Evolutionary conservation across 2,113 vertebrate genomes (phyloP), one percentile per base, ranked within the genome.

Genomic region (Aix galericulata): DNA sequence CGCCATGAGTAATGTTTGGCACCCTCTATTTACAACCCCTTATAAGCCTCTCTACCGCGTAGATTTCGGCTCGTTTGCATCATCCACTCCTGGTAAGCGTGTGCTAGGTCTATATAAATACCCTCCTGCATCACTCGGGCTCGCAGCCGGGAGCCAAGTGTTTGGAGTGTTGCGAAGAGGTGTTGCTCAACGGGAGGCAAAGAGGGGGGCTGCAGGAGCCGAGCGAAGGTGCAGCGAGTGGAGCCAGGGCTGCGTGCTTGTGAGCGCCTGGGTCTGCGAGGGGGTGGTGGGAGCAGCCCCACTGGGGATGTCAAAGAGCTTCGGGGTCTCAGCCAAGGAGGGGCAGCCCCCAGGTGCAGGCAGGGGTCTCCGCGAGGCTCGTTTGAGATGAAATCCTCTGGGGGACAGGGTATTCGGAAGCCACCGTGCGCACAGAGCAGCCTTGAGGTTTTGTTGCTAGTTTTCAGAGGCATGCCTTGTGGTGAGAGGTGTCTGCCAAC

Each of bases 21-120:
- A 92, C 21, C 1, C 34, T 64, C 92, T 88, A 53, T 72, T 72
- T 89, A 79, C 62, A 92, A 66, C 2, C 83, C 62, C 66, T 88
- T 52, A 6, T 31, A 73, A 83, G 86, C 53, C 77, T 94, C 86
- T 81, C 50, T 21, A 13, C n/a, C 44, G 50, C 62, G 86, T 17
- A 38, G 88, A 87, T 91, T 96, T 96, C 64, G 94, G 86, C 95
- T 88, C n/a, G 2, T 90, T 86, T 83, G 90, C 93, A 94, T 96
- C 93, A 90, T 34, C 73, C 8, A 0, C 89, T 96, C 73, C 83
- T 29, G 56, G 55, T 44, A 42, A 91, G 64, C 77, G 42, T 38
- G 76, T 68, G n/a, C 56, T 81, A 85, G 90, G 77, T 68, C 92
- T 95, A 91, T 84, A 93, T 91, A 96, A 94, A 96, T 93, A 60